Percentiles rank a stretch among this genome's conserved stretches.
phyloP scores from a whole-genome alignment of 1,140 invertebrate species.

The Neodiprion virginianus region DNA sequence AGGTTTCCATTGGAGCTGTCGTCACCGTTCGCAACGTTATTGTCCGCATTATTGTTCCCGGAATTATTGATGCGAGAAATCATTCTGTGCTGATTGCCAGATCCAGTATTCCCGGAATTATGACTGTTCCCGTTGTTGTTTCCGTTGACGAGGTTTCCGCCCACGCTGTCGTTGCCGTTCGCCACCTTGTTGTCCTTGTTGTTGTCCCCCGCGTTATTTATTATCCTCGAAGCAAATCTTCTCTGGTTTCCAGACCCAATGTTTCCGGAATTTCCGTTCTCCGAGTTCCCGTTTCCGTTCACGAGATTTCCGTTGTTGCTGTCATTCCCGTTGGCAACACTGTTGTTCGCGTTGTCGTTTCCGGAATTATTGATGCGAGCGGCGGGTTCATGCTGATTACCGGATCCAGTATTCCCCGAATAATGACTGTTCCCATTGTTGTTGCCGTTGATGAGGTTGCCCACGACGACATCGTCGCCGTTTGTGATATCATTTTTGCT shows the following conservation, averaged over 20 bases:
- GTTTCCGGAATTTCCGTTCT: conserved; percentile 20
- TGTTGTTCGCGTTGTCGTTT: conserved; percentile 12
- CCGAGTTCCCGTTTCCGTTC: conserved; percentile 20
- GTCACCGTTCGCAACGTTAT: background rate
- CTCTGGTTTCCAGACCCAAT: conserved; percentile 14
- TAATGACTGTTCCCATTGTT: conserved; percentile 15
- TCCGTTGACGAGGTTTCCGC: background rate
- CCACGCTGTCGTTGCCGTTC: conserved; percentile 6
- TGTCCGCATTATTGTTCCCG: background rate
- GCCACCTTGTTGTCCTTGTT: background rate
- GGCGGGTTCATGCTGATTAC: conserved; percentile 3
- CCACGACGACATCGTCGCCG: conserved; percentile 11
- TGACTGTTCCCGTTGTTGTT: background rate
- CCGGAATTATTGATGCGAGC: conserved; percentile 19
- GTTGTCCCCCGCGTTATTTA: background rate
- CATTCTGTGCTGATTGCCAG: background rate
- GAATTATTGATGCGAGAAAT: background rate
- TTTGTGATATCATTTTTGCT: conserved; percentile 13
- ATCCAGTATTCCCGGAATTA: conserved; percentile 9
- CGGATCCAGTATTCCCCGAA: conserved; percentile 18
- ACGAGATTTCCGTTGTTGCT: conserved; percentile 17
- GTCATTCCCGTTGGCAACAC: conserved; percentile 15
- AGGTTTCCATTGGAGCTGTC: conserved; percentile 12
- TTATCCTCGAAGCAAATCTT: background rate
- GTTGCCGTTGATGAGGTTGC: conserved; percentile 23